Evolutionary conservation across 2,888 invertebrate species (phyloP).

Genomic region (Lomographa bimaculata): DNA sequence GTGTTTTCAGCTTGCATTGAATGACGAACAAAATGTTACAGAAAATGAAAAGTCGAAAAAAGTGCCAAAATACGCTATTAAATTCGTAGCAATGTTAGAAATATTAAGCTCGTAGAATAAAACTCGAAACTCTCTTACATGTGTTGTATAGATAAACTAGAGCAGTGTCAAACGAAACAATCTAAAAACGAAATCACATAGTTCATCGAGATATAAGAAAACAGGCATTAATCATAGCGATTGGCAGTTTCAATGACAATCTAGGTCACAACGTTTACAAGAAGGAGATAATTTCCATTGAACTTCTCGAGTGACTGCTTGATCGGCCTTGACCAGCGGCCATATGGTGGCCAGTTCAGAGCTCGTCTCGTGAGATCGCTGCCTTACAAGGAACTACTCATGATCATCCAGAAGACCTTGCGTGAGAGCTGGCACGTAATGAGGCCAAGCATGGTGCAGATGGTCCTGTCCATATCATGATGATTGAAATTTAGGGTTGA

Average conservation of each 20-base stretch:
- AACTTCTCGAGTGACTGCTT: slow-evolving; percentile 48
- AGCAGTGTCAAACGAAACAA: slow-evolving; percentile 6
- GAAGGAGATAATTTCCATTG: slow-evolving; percentile 52
- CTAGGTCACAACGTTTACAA: slow-evolving; percentile 46
- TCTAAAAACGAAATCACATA: slow-evolving; percentile 11
- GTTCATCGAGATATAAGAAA: slow-evolving; percentile 18
- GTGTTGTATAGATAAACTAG: neutral
- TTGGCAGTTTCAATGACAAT: slow-evolving; percentile 42
- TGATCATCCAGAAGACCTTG: slow-evolving; percentile 47
- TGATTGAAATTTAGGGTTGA: neutral
- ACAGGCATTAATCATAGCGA: slow-evolving; percentile 35
- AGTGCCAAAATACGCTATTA: too few species aligned
- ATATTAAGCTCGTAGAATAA: too few species aligned
- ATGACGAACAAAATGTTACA: too few species aligned
- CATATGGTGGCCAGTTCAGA: slow-evolving; percentile 59
- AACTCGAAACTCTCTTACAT: slow-evolving; percentile 3
- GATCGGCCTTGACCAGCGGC: slow-evolving; percentile 63
- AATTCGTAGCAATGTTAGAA: too few species aligned
- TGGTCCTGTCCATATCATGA: slow-evolving; percentile 5
- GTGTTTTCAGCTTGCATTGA: too few species aligned
- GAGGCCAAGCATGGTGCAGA: slow-evolving; percentile 22
- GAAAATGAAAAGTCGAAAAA: too few species aligned
- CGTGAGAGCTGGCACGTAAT: slow-evolving; percentile 29
- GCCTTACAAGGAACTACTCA: slow-evolving; percentile 56
- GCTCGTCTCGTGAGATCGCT: slow-evolving; percentile 49